Evolutionary conservation across 37 sponge, comb jelly and placozoan genomes (phyloP), one percentile per base, ranked within the genome.

Genomic region (Crambe crambe): DNA sequence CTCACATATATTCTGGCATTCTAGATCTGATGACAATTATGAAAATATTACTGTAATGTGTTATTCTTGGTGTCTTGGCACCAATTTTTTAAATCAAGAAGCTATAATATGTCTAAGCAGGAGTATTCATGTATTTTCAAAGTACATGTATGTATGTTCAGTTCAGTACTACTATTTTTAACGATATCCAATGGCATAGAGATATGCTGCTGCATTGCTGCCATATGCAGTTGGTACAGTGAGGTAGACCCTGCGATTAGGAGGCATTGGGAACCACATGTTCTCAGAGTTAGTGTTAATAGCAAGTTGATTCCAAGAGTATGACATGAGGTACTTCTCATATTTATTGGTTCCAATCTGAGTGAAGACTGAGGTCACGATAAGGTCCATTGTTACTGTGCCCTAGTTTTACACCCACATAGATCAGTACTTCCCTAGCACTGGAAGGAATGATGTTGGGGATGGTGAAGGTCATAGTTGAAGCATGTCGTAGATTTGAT

Each of bases 261-360:
- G 38, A 35, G 69, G 69, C 69, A 68, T 68, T 10, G 69, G 69
- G 69, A 68, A 68, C 69, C 69, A 68, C 69, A 68, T 68, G 69
- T 68, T 68, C 37, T 22, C 64, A 68, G 69, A 68, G 69, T 68
- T 68, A 37, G 69, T 68, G 69, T 68, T 68, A 8, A 31, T 37
- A 18, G 69, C 69, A 68, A 9, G 5, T 36, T 68, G 69, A 68
- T 4, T 4, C 3, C 30, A 68, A 18, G 38, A 37, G 31, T 68
- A 18, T 18, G 30, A 15, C 37, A 31, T 4, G 37, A 68, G 69
- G 18, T 37, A 68, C 69, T 68, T 29, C 31, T 68, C 69, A 68
- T 37, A 68, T 68, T 36, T 29, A 37, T 5, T 35, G 4, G 38
- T 36, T 37, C 69, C 69, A 20, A 37, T 31, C 69, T 68, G 38